Evolutionary conservation across 2,113 vertebrate genomes (phyloP).

Genomic region (Dromaius novaehollandiae): DNA sequence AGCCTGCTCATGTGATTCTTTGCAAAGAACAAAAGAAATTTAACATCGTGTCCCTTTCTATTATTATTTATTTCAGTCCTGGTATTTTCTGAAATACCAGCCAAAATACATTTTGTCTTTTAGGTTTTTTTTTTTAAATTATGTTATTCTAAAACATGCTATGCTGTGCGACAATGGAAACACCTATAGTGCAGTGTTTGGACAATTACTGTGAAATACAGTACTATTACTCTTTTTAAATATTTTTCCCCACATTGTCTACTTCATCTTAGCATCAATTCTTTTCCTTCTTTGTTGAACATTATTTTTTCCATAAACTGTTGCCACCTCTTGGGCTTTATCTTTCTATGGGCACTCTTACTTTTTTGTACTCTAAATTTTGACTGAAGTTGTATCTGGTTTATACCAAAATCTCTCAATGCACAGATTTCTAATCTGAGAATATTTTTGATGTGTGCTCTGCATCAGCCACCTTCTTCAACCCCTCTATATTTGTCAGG

Average conservation of each 20-base stretch:
- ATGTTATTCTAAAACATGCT: not conserved
- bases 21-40: not conserved
- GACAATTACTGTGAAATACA: not conserved
- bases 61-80: not conserved
- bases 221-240: not conserved
- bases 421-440: not conserved
- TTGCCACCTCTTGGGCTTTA: not conserved
- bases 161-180: not conserved
- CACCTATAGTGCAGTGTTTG: not conserved
- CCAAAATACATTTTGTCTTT: not conserved
- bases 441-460: not conserved
- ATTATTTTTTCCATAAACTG: not conserved
- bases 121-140: not conserved
- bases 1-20: not conserved
- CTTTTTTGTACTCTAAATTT: not conserved
- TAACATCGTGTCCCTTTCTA: not conserved
- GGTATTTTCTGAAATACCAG: not conserved
- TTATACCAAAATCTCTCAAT: not conserved
- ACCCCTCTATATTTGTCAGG: not conserved
- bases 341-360: not conserved
- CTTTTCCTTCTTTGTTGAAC: not conserved
- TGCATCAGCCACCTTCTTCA: not conserved
- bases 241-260: not conserved
- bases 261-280: not conserved
- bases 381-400: not conserved